Base-by-base conservation (phyloP, 2,113 vertebrate genomes). In the Gobius niger region DNA sequence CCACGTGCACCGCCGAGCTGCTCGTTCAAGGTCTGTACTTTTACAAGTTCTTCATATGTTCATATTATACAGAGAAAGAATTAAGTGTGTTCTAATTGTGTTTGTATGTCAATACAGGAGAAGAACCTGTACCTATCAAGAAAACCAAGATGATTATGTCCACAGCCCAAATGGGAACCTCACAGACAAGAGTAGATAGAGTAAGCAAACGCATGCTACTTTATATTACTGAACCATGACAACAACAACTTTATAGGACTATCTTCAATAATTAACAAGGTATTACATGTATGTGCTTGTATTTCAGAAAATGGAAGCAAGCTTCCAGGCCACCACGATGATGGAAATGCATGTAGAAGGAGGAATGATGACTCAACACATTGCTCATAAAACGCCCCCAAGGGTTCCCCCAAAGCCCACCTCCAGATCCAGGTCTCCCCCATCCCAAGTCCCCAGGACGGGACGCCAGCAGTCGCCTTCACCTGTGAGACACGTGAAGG, bases 1-100 rank as follows among this genome's bases (percentile, higher is more conserved):
- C 97, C 80, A 99, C 97, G 80, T 99, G 95, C 63, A 98, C 97
- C 62, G 96, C 95, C 2, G 97, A 99, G 82, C 91, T 99, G 63
- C 91, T 96, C 72, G 94, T 99, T 93, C 96, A 97, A 92, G 96
- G 98, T 96, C 82, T 86, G 75, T 10, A n/a, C 8, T 1, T 4
- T 51, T 18, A 24, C 12, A 44, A 4, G 5, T 9, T 44, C n/a
- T 10, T n/a, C n/a, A 59, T 7, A n/a, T 60, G 34, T 60, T 3
- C 24, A n/a, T 8, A 9, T 41, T 13, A 59, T 34, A 7, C 7
- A 15, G 12, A n/a, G 15, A 50, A 14, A 50, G 40, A n/a, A 15
- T 60, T 8, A 60, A 42, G n/a, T n/a, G n/a, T n/a, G n/a, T n/a
- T n/a, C n/a, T n/a, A 15, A 44, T 2, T 42, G 47, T 77, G 0